Conservation (phyloP, 2,113 vertebrate species). For the Festucalex cinctus region DNA sequence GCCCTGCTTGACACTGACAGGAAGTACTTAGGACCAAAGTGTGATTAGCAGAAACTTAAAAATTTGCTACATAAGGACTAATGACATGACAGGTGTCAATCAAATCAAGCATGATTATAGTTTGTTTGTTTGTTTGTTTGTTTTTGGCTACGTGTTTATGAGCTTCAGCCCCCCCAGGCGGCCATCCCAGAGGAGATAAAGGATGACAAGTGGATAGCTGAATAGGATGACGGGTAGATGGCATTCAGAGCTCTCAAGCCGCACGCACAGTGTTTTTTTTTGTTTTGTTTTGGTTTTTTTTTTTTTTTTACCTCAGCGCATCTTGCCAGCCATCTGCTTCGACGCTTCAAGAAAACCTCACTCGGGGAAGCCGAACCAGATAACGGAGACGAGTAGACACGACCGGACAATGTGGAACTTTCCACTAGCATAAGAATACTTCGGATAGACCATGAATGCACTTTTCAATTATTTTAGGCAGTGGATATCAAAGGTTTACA, state of each 20-base stretch:
- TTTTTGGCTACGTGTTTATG: neutral
- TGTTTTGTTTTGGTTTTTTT: too few relatives aligned
- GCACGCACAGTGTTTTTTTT: neutral
- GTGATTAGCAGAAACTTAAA: too few relatives aligned
- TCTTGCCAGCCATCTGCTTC: slow-evolving; percentile 62
- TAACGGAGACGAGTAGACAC: neutral
- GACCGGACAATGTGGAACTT: too few relatives aligned
- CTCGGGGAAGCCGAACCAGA: slow-evolving; percentile 13
- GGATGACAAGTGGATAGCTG: too few relatives aligned
- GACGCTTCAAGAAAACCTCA: slow-evolving; percentile 65
- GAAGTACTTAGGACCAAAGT: too few relatives aligned
- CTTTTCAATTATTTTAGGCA: too few relatives aligned
- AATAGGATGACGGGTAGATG: slow-evolving; percentile 58
- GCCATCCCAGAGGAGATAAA: neutral
- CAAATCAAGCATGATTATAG: neutral
- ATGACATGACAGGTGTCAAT: neutral
- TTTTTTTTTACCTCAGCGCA: slow-evolving; percentile 61
- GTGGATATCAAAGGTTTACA: too few relatives aligned
- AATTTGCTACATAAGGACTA: too few relatives aligned
- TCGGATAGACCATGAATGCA: too few relatives aligned
- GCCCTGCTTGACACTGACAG: too few relatives aligned
- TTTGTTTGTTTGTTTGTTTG: neutral
- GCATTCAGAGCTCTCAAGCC: slow-evolving; percentile 36
- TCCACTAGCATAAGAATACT: too few relatives aligned
- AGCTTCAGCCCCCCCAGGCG: too few relatives aligned